Conservation (phyloP, 2,888 invertebrate genomes). For the Drosophila meridionalis region DNA sequence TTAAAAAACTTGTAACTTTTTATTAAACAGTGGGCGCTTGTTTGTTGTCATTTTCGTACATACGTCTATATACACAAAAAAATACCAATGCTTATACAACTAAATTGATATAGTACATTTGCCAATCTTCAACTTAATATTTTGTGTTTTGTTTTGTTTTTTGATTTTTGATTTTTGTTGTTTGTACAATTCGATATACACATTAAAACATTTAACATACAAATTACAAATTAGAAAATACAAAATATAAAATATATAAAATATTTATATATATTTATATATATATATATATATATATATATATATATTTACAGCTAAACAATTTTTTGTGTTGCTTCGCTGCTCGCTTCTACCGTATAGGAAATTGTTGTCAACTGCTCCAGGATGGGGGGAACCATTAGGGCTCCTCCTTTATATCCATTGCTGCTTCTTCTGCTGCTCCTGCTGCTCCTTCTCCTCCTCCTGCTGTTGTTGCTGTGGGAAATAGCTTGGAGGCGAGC, state of each 20-base stretch:
- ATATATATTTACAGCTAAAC: constrained; percentile 50
- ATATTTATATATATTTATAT: constrained; percentile 55
- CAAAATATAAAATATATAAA: constrained; percentile 40
- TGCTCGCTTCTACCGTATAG: constrained; percentile 48
- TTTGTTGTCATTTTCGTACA: constrained; percentile 28
- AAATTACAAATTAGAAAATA: constrained; percentile 49
- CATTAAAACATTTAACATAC: constrained; percentile 66
- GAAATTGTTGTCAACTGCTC: constrained; percentile 37
- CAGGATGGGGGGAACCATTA: constrained; percentile 28
- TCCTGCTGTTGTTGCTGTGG: constrained; percentile 36
- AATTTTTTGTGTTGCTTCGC: constrained; percentile 28
- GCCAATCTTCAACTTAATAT: constrained; percentile 52
- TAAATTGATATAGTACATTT: constrained; percentile 52
- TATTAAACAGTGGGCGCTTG: constrained; percentile 73
- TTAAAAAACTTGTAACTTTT: constrained; percentile 77
- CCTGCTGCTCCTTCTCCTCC: constrained; percentile 7
- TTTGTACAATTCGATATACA: constrained; percentile 71
- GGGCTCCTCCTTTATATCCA: constrained; percentile 52
- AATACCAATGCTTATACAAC: constrained; percentile 73
- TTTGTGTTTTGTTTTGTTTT: constrained; percentile 31
- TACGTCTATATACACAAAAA: constrained; percentile 58
- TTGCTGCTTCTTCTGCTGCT: constrained; percentile 10
- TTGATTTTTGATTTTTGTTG: constrained; percentile 32
- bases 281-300: constrained; percentile 37
- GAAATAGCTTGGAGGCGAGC: constrained; percentile 65